Evolutionary conservation across 1,140 invertebrate genomes (phyloP).

Genomic region (Drosophila sulfurigaster): DNA sequence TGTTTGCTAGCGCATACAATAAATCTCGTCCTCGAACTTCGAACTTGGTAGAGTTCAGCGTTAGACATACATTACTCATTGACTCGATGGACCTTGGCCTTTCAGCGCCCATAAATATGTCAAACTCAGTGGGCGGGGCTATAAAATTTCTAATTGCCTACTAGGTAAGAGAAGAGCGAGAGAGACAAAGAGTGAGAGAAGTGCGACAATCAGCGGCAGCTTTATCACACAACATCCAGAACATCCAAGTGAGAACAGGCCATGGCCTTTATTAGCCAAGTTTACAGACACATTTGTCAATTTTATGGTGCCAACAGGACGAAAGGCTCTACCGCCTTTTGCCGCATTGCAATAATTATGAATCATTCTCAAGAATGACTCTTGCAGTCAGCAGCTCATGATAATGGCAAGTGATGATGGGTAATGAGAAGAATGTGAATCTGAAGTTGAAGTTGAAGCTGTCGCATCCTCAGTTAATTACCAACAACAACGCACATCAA

Average conservation of each 20-base stretch:
- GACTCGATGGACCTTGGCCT: constrained; percentile 20
- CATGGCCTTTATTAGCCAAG: constrained; percentile 77
- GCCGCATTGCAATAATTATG: constrained; percentile 83
- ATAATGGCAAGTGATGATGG: no score
- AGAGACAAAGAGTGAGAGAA: not conserved
- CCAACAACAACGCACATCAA: constrained; percentile 56
- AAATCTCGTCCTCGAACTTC: constrained; percentile 61
- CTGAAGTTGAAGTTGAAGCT: not conserved
- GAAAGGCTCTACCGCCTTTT: constrained; percentile 54
- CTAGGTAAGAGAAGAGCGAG: constrained; percentile 13
- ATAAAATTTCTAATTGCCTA: constrained; percentile 44
- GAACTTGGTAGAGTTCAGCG: constrained; percentile 16
- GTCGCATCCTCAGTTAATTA: constrained; percentile 62
- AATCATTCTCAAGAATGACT: constrained; percentile 63
- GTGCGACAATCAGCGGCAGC: constrained; percentile 25
- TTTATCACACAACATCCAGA: constrained; percentile 9
- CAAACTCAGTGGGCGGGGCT: constrained; percentile 7
- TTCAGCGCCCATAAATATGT: constrained; percentile 38
- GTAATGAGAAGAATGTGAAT: not conserved
- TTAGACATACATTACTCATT: constrained; percentile 17
- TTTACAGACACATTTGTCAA: constrained; percentile 84
- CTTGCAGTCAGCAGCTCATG: constrained; percentile 9
- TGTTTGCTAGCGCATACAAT: constrained; percentile 59
- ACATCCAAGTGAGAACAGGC: constrained; percentile 1
- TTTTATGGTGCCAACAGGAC: constrained; percentile 79